Percentiles rank a stretch among this genome's conserved stretches.
phyloP scores from a whole-genome alignment of 2,113 vertebrate genomes.

The Oryzias curvinotus region DNA sequence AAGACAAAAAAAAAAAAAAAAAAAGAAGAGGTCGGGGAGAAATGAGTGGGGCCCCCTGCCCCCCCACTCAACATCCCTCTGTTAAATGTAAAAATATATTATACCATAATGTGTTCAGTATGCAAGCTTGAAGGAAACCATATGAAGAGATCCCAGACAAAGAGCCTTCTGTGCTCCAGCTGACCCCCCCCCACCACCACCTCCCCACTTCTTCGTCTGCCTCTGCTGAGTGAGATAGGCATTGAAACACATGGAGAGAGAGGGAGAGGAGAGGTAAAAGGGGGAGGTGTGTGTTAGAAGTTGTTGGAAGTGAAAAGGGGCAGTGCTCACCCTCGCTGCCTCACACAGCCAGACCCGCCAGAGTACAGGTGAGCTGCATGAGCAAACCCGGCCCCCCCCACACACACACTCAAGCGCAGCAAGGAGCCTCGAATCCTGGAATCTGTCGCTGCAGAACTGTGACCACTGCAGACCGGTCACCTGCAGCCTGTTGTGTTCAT shows the following conservation, averaged over 20 bases:
- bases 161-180: conserved; percentile 80
- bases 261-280: conserved; percentile 42
- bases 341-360: conserved; percentile 58
- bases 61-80: conserved; percentile 48
- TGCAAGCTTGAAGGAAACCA: conserved; percentile 83
- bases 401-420: conserved; percentile 23
- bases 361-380: conserved; percentile 72
- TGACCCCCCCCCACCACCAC: conserved; percentile 74
- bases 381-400: conserved; percentile 1
- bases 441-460: conserved; percentile 21
- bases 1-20: conserved; percentile 28
- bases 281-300: conserved; percentile 43
- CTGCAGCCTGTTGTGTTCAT: conserved; percentile 42
- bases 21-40: not conserved
- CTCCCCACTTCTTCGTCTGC: conserved; percentile 68
- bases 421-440: conserved; percentile 35
- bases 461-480: conserved; percentile 40
- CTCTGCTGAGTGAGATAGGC: conserved; percentile 38
- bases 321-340: conserved; percentile 52
- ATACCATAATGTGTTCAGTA: conserved; percentile 83
- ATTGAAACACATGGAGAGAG: conserved; percentile 24
- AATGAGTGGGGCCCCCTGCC: conserved; percentile 41
- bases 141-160: conserved; percentile 80
- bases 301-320: conserved; percentile 68
- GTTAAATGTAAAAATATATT: conserved; percentile 79